Evolutionary conservation across 2,888 invertebrate species (phyloP), one percentile per base, ranked within the genome.

Genomic region (Lissocephala sabroskyi): DNA sequence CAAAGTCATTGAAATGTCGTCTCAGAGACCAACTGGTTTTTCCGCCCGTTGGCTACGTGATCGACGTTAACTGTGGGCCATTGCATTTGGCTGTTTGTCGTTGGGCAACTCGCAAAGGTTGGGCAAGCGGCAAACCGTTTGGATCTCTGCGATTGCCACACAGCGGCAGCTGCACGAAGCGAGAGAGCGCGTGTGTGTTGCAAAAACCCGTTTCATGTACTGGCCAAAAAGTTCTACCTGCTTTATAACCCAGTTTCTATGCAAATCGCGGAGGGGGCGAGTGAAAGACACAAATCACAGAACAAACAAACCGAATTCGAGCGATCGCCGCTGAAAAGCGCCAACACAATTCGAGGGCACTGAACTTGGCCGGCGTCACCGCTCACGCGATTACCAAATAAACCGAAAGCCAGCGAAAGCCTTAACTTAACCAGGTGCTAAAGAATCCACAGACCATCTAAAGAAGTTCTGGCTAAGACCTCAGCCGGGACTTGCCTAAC

Each of bases 341-440:
- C 32, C 78, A 75, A 68, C 73, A 74, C 62, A 60, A 51, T 74
- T 76, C 59, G 76, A 67, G 77, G 76, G 54, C 77, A 76, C 58
- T 78, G 77, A 77, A 77, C 77, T 78, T 64, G 64, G 62, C 61
- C 66, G 29, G 42, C 32, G 37, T 6, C 35, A 14, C 35, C 23
- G 35, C 13, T 13, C 16, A 35, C 14, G 10, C 33, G 61, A 70
- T 71, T 77, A 70, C 60, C 77, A 70, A 76, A 76, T 65, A 65
- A 52, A 49, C 29, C 26, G 32, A 16, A 32, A 55, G 45, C 62
- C 46, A 49, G 77, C 74, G 76, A 70, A 76, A 73, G 77, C n/a
- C n/a, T n/a, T n/a, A n/a, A n/a, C n/a, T n/a, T n/a, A n/a, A n/a
- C n/a, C n/a, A n/a, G n/a, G n/a, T n/a, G n/a, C n/a, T n/a, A n/a